phyloP scores from a whole-genome alignment of 2,888 invertebrate genomes.

The Meiosimyza decipiens region DNA sequence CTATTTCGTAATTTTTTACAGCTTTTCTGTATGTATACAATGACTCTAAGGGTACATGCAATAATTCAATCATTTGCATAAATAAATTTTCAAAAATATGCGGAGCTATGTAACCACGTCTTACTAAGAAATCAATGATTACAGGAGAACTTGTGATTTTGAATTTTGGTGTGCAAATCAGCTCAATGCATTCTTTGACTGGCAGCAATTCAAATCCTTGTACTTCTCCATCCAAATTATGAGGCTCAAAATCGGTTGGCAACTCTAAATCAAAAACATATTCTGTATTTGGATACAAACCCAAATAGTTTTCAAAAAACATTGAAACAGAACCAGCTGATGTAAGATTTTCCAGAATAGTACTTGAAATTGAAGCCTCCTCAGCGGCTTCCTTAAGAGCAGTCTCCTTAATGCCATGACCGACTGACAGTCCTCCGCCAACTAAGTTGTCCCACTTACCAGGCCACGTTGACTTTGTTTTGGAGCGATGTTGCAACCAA shows the following conservation, averaged over 20 bases:
- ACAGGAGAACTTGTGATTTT: constrained; percentile 95
- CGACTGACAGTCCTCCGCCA: constrained; percentile 91
- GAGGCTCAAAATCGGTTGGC: constrained; percentile 89
- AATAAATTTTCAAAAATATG: constrained; percentile 84
- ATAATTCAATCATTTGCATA: constrained; percentile 84
- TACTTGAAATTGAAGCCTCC: constrained; percentile 89
- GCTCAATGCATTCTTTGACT: constrained; percentile 83
- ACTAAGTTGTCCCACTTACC: constrained; percentile 96
- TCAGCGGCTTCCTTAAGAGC: constrained; percentile 94
- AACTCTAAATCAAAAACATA: constrained; percentile 93
- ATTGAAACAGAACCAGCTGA: constrained; percentile 70
- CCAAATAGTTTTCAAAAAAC: constrained; percentile 92
- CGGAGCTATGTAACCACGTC: constrained; percentile 88
- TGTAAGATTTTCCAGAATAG: constrained; percentile 73
- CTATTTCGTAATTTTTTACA: too few relatives aligned
- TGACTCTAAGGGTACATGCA: constrained; percentile 88
- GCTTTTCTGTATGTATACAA: constrained; percentile 72
- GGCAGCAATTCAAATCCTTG: constrained; percentile 89
- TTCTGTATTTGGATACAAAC: constrained; percentile 93
- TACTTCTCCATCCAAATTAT: constrained; percentile 94
- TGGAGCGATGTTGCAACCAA: constrained; percentile 92
- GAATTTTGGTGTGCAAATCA: constrained; percentile 84
- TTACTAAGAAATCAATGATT: constrained; percentile 89
- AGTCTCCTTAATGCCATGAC: constrained; percentile 89
- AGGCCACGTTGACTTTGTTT: constrained; percentile 95